Conservation (phyloP, 2,888 invertebrate species). For the Nemotelus nigrinus region DNA sequence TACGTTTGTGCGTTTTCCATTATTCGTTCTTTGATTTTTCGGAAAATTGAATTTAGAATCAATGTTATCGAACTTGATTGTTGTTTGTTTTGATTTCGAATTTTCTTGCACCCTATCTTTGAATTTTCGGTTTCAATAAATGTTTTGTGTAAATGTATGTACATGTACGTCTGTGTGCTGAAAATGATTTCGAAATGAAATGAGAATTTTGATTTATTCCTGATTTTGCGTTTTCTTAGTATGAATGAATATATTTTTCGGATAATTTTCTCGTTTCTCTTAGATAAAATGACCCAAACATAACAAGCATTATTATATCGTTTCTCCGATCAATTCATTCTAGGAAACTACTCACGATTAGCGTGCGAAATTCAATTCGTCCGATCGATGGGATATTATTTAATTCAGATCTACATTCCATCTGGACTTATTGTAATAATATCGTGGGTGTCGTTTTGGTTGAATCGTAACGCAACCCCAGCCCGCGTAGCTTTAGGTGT, state of each 20-base stretch:
- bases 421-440: conserved; percentile 96
- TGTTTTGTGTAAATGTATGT: conserved; percentile 5
- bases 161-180: conserved; percentile 25
- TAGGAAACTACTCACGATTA: conserved; percentile 96
- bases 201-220: neutral
- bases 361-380: conserved; percentile 97
- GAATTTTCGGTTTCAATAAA: neutral
- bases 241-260: neutral
- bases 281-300: neutral
- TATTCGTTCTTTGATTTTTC: neutral
- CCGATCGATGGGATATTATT: conserved; percentile 97
- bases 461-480: conserved; percentile 94
- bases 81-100: neutral
- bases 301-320: conserved; percentile 18
- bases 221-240: neutral
- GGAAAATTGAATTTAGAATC: neutral
- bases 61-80: neutral
- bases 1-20: conserved; percentile 4
- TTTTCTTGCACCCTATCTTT: conserved; percentile 6
- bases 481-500: conserved; percentile 93
- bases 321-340: conserved; percentile 46
- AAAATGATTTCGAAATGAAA: neutral
- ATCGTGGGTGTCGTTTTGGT: conserved; percentile 97
- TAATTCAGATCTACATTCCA: conserved; percentile 98
- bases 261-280: neutral